A percentile compares a stretch with the other conserved stretches of the same genome.
Conservation (phyloP, 2,797 vertebrate genomes). For the Eurystomus glaucurus region DNA sequence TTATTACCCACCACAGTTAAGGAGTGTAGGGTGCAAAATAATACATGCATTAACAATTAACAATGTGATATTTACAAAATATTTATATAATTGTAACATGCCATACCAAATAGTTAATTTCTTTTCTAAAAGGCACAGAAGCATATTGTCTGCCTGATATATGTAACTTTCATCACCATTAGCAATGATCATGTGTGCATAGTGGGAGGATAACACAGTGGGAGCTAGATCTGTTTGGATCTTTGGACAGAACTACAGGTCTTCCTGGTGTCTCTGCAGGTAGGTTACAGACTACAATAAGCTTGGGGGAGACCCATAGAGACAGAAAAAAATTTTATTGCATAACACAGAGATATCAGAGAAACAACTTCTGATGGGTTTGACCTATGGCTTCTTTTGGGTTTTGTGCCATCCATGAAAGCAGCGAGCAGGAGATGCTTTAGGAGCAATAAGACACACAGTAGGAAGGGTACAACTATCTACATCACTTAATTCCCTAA, state of each 20-base stretch:
- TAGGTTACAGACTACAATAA: not conserved
- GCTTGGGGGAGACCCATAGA: not conserved
- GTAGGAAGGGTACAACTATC: not conserved
- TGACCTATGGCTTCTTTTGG: not conserved
- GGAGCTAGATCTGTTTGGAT: not conserved
- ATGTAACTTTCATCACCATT: not conserved
- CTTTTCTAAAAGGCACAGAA: not conserved
- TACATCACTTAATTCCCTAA: not conserved
- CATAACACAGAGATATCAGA: not conserved
- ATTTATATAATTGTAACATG: slow-evolving; percentile 6
- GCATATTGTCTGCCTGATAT: not conserved
- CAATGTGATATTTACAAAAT: slow-evolving; percentile 31
- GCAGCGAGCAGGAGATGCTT: not conserved
- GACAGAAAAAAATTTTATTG: not conserved
- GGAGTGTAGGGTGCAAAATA: slow-evolving; percentile 35
- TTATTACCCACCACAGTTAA: slow-evolving; percentile 15
- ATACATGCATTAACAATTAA: slow-evolving; percentile 37
- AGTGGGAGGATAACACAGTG: not conserved
- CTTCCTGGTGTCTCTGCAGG: not conserved
- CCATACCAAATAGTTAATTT: slow-evolving; percentile 3
- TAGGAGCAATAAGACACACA: not conserved
- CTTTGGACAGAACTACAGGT: not conserved
- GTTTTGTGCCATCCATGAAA: not conserved
- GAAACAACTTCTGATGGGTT: not conserved
- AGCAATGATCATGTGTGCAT: not conserved